Evolutionary conservation across 1,140 invertebrate genomes (phyloP), one percentile per base, ranked within the genome.

Genomic region (Pachyrhynchus sulphureomaculatus): DNA sequence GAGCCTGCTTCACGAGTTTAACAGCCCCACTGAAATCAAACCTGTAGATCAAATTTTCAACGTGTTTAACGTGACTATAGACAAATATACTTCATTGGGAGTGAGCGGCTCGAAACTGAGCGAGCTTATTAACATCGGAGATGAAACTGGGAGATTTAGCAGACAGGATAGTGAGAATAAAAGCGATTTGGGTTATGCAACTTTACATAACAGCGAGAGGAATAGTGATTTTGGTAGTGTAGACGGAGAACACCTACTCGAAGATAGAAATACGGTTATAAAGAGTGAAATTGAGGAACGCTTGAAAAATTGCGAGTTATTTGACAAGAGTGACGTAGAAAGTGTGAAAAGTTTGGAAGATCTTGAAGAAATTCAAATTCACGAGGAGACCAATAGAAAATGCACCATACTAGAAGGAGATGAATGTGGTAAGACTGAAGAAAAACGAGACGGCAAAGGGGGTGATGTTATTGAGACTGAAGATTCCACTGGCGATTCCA

Each of bases 41-140:
- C 72, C 73, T 17, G 63, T 57, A 10, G 69, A 70, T 64, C 75
- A 74, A 68, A 69, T 76, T 33, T 76, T 68, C 42, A 76, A 74
- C 53, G 68, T 76, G 15, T 76, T 72, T 62, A 76, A 73, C 53
- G 70, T 76, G 53, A 67, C 68, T 36, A 67, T 74, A 44, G 68
- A 72, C 57, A 69, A 68, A 9, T 68, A 63, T 52, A 66, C 34
- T 59, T 61, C 59, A 34, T 23, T 67, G 23, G 47, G 60, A 42
- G 54, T 65, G 21, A 65, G 65, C 53, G 55, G 51, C 29, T 51
- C 59, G 17, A 70, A 68, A 49, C 39, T 69, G 34, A 49, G 61
- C 6, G 59, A 69, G 23, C 49, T 71, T 34, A 69, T 72, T 12
- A 51, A 62, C 10, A 39, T 62, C 10, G 49, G 39, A 2, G 59